A percentile compares a stretch with the other conserved stretches of the same genome.
Evolutionary conservation across 1,140 invertebrate genomes (phyloP).

Genomic region (Tetragnatha versicolor): DNA sequence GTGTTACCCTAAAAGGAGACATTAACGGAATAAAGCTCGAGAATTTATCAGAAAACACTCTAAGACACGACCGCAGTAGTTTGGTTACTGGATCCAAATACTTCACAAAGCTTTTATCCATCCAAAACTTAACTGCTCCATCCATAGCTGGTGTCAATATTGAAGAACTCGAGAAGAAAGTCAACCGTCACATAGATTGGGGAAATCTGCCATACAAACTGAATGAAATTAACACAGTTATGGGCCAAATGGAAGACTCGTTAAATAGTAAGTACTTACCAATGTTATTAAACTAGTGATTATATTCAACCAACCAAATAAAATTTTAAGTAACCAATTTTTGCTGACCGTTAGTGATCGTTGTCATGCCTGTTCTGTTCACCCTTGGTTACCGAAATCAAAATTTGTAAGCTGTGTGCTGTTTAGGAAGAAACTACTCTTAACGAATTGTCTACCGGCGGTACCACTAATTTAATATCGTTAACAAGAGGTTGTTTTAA

Average conservation of each 20-base stretch:
- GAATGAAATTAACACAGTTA: not conserved
- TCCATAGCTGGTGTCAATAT: slow-evolving; percentile 28
- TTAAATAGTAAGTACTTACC: slow-evolving; percentile 37
- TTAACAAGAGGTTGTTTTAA: too few species aligned
- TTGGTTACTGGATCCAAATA: slow-evolving; percentile 13
- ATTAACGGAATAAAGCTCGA: slow-evolving; percentile 24
- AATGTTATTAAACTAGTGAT: too few species aligned
- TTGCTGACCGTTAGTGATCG: too few species aligned
- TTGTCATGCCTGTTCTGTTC: too few species aligned
- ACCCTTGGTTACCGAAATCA: too few species aligned
- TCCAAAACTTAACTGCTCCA: slow-evolving; percentile 16
- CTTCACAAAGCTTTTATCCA: slow-evolving; percentile 9
- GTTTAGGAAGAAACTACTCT: too few species aligned
- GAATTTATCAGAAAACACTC: not conserved
- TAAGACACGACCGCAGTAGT: slow-evolving; percentile 27
- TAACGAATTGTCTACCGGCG: too few species aligned
- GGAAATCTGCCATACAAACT: not conserved
- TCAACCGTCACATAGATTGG: not conserved
- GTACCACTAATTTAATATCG: too few species aligned
- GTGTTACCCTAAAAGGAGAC: slow-evolving; percentile 10
- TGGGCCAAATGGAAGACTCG: slow-evolving; percentile 8
- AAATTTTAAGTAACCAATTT: too few species aligned
- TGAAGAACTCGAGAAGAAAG: not conserved
- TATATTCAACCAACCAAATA: too few species aligned
- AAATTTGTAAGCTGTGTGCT: too few species aligned